These are phyloP conservation scores for Ceyx erithaca DNA, from an alignment of 2,797 vertebrate species.

Conservation along the genomic window DNA sequence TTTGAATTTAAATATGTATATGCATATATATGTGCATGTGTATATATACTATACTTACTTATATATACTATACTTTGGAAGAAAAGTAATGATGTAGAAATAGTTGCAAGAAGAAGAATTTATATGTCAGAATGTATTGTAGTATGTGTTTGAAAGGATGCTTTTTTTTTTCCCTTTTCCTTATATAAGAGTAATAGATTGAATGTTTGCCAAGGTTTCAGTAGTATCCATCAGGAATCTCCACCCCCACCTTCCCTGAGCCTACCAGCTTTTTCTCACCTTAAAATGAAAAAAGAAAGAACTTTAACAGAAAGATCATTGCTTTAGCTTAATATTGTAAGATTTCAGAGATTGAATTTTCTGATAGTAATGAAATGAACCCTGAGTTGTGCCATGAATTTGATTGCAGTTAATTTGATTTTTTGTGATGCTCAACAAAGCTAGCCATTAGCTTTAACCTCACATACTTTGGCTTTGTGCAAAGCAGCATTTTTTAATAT, in stretches of 20 bases:
- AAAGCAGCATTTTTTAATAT: constrained; percentile 28
- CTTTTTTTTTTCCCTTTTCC: neutral
- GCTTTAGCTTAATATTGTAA: constrained; percentile 74
- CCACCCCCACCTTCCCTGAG: constrained; percentile 10
- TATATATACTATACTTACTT: neutral
- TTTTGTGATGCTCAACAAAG: constrained; percentile 58
- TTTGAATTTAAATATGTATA: constrained; percentile 14
- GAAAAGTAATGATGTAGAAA: constrained; percentile 18
- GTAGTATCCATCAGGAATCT: constrained; percentile 58
- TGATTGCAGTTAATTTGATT: constrained; percentile 69
- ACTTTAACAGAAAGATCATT: constrained; percentile 76
- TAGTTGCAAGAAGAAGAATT: constrained; percentile 43
- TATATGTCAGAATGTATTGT: constrained; percentile 50
- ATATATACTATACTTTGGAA: neutral
- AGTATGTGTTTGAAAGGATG: constrained; percentile 35
- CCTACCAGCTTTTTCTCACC: constrained; percentile 55
- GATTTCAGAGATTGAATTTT: constrained; percentile 75
- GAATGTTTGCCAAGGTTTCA: constrained; percentile 72
- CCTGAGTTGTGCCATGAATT: constrained; percentile 65
- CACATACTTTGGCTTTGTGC: constrained; percentile 45
- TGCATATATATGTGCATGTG: neutral
- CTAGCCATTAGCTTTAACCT: constrained; percentile 63
- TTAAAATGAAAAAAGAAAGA: constrained; percentile 77
- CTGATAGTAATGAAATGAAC: constrained; percentile 71
- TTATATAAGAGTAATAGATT: constrained; percentile 58